Percentiles rank a stretch among this genome's conserved stretches.
phyloP scores from a whole-genome alignment of 2,113 vertebrate species.

The Oreocharis arfaki region DNA sequence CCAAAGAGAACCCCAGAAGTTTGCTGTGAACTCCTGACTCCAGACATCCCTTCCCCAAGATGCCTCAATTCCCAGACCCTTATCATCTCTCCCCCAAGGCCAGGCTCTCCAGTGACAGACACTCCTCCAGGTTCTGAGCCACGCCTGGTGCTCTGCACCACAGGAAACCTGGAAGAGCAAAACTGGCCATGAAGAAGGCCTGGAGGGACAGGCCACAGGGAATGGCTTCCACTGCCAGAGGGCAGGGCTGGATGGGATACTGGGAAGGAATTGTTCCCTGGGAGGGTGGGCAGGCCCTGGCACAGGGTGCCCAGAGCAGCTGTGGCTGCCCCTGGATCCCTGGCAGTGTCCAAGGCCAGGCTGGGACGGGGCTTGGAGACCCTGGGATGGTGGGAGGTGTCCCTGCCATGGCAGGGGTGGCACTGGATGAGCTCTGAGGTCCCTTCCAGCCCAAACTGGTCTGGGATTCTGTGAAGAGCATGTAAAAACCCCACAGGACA shows the following conservation, averaged over 20 bases:
- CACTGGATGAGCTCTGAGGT: not conserved
- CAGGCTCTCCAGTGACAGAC: not conserved
- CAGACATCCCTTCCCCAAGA: not conserved
- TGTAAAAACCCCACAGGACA: not conserved
- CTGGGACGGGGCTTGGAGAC: fast-evolving
- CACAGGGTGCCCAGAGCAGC: not conserved
- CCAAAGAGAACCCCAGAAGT: not conserved
- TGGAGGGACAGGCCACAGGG: not conserved
- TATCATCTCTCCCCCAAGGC: not conserved
- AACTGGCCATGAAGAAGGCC: not conserved
- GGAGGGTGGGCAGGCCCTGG: not conserved
- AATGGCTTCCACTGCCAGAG: not conserved
- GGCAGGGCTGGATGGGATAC: fast-evolving
- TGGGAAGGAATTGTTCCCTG: not conserved
- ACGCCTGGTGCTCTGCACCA: not conserved
- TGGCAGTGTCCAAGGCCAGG: not conserved
- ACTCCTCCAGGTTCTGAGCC: not conserved
- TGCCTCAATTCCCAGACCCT: not conserved
- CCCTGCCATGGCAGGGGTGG: not conserved
- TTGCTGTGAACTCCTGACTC: not conserved
- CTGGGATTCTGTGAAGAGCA: not conserved
- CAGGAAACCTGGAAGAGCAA: not conserved
- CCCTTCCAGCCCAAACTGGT: not conserved
- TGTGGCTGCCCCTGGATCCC: not conserved
- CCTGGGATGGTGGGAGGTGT: not conserved